Conservation (phyloP, 2,113 vertebrate genomes). For the Pogona vitticeps region DNA sequence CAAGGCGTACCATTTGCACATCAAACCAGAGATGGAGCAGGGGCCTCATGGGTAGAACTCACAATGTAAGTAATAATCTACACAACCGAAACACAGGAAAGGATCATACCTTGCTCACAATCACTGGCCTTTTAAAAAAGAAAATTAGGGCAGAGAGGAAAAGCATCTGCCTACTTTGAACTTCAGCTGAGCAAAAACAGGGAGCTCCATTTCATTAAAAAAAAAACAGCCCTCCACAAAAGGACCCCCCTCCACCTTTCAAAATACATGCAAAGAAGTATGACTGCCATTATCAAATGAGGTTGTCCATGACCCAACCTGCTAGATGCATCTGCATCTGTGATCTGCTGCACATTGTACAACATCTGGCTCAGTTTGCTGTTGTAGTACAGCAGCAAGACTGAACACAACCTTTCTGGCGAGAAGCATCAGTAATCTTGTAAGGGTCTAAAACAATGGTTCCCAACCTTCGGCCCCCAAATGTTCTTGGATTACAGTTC, state of each 20-base stretch:
- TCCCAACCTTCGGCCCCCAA: no score
- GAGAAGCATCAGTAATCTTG: no score
- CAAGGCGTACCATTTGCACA: background rate
- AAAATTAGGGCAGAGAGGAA: background rate
- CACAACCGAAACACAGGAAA: constrained; percentile 31
- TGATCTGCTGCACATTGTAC: no score
- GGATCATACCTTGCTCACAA: constrained; percentile 15
- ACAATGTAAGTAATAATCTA: constrained; percentile 2
- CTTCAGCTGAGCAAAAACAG: background rate
- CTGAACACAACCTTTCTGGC: no score
- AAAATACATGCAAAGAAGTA: background rate
- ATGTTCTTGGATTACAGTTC: no score
- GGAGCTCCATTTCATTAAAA: background rate
- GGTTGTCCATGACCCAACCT: no score
- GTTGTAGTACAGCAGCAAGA: no score
- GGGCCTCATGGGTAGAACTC: background rate
- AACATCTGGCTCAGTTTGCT: no score
- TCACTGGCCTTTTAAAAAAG: background rate
- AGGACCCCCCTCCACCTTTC: background rate
- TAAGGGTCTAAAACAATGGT: no score
- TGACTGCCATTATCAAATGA: background rate
- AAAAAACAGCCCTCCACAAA: background rate
- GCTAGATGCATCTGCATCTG: no score
- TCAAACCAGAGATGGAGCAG: background rate
- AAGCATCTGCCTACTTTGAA: background rate